These are phyloP conservation scores for Anagyrus pseudococci DNA, from an alignment of 2,888 invertebrate genomes.

Conservation along the genomic window DNA sequence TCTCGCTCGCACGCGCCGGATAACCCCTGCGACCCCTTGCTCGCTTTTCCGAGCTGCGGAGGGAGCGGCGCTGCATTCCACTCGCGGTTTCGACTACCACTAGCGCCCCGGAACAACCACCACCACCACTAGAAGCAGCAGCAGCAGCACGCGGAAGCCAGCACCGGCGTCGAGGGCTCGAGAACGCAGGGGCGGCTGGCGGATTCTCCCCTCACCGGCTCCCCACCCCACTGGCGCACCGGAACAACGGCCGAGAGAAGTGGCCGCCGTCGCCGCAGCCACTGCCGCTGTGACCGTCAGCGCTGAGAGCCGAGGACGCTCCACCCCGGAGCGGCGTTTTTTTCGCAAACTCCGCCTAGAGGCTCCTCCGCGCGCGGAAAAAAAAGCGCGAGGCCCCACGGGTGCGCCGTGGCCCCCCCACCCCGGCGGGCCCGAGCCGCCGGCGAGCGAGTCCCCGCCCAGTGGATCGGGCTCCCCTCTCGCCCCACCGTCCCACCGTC, in stretches of 20 bases:
- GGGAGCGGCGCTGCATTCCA: too few species aligned
- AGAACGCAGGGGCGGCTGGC: neutral
- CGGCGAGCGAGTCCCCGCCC: constrained; percentile 39
- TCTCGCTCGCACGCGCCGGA: constrained; percentile 42
- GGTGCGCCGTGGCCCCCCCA: too few species aligned
- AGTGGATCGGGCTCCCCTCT: constrained; percentile 40
- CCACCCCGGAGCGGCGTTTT: constrained; percentile 36
- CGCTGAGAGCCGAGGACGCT: neutral
- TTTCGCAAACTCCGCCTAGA: constrained; percentile 54
- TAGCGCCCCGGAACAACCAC: too few species aligned
- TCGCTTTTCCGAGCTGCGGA: neutral
- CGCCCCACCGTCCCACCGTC: constrained; percentile 32
- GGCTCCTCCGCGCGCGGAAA: constrained; percentile 24
- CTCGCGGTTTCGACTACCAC: too few species aligned
- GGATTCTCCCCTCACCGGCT: neutral
- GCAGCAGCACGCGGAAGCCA: too few species aligned
- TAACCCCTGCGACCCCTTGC: constrained; percentile 28
- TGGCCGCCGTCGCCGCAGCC: constrained; percentile 3
- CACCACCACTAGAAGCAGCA: too few species aligned
- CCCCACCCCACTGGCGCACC: constrained; percentile 18
- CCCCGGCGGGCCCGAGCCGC: constrained; percentile 28
- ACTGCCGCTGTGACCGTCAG: neutral
- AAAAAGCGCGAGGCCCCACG: constrained; percentile 14
- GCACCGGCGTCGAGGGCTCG: neutral
- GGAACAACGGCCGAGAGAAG: too few species aligned